These are phyloP conservation scores for Salarias fasciatus DNA, from an alignment of 2,797 vertebrate genomes.

Conservation along the genomic window DNA sequence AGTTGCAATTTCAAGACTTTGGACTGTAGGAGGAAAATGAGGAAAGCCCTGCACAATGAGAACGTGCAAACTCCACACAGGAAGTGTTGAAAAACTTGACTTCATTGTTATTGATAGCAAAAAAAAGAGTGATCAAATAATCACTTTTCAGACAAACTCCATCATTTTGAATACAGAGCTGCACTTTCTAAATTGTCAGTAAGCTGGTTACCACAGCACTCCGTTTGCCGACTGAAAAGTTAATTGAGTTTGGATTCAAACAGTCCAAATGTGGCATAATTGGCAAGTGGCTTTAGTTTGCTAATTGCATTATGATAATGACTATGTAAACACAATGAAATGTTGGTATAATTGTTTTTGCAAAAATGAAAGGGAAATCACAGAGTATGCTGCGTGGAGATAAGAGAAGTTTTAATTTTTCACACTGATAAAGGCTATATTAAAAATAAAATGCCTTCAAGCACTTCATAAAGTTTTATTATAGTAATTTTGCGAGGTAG, in stretches of 20 bases:
- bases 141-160: background rate
- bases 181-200: conserved; percentile 57
- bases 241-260: conserved; percentile 66
- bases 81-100: background rate
- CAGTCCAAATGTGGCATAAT: conserved; percentile 55
- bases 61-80: too few relatives aligned
- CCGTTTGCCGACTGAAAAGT: conserved; percentile 49
- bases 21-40: too few relatives aligned
- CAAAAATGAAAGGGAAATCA: conserved; percentile 35
- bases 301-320: conserved; percentile 66
- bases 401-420: conserved; percentile 46
- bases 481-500: conserved; percentile 40
- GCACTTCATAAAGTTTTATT: conserved; percentile 49
- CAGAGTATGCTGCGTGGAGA: conserved; percentile 30
- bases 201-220: conserved; percentile 59
- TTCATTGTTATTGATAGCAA: background rate
- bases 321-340: conserved; percentile 48
- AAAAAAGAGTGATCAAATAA: background rate
- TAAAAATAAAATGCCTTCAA: conserved; percentile 50
- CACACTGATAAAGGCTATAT: conserved; percentile 18
- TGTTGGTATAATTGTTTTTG: conserved; percentile 30
- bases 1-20: too few relatives aligned
- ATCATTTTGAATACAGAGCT: conserved; percentile 8
- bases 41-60: too few relatives aligned
- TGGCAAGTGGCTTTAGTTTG: conserved; percentile 46